Base-by-base conservation (phyloP, 2,797 vertebrate genomes). In the Hafferia zeledoni region DNA sequence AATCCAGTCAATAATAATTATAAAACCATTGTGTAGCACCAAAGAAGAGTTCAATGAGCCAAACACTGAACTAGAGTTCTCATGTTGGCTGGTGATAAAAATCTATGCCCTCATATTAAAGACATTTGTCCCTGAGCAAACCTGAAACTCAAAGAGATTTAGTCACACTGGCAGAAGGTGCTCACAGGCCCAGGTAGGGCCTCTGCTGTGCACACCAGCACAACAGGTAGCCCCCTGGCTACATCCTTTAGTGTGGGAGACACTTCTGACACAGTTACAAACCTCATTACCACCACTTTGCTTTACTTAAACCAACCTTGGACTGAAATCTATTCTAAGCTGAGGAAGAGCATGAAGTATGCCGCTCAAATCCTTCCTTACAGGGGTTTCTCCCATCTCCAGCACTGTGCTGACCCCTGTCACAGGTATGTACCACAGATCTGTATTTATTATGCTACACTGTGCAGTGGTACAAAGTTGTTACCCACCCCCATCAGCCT, bases 1-100 rank as follows among this genome's bases (percentile, higher is more conserved):
- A 83, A 86, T 46, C 78, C 61, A 67, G 57, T 88, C 94, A 95
- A 86, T 94, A 95, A 83, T 67, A 93, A 95, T 93, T 95, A 90
- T 72, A 78, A 89, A 88, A 75, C 23, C 55, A 63, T 33, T 94
- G 55, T 95, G 74, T n/a, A 71, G 39, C 9, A 2, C 17, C 69
- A 88, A 70, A 68, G 57, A 78, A 52, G 57, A 86, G 46, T 53
- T 93, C 72, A 91, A 25, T 37, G 52, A 90, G 65, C 63, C 83
- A 94, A 88, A 49, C 33, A 37, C 28, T 10, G 35, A 82, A 76
- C 50, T 41, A 6, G 31, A 71, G 28, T 71, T 78, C 30, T 93
- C 31, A 14, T 17, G 25, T 61, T 15, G 22, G 35, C 6, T 46
- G 28, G 43, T 43, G 77, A 83, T 75, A 79, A 84, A 83, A 83